Evolutionary conservation across 1,140 invertebrate species (phyloP), one percentile per base, ranked within the genome.

Genomic region (Portunus trituberculatus): DNA sequence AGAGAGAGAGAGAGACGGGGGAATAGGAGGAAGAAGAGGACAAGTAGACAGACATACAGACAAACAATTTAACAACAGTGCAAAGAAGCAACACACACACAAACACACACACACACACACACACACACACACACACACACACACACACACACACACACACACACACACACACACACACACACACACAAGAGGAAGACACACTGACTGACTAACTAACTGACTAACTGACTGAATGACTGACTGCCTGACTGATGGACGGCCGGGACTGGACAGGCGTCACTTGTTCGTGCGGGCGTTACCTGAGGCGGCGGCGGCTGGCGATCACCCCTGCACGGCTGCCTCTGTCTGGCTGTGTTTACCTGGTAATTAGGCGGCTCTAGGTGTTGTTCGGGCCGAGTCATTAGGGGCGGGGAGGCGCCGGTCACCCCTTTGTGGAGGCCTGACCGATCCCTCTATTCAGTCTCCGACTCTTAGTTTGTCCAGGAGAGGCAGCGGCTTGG

Each of bases 71-170:
- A 86, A 29, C 52, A 59, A 59, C 52, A 59, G 52, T 52, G 48
- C 48, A 52, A 6, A 52, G 6, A 52, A 52, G 14, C 48, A 12
- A 59, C 2, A 86, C 12, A 20, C 84, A 6, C 12, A 86, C 84
- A 3, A 12, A 59, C 2, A 86, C 12, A 20, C 84, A 6, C 12
- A 86, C 84, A 3, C 12, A 86, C 16, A 6, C 0, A 28, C 1
- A 0, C n/a, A 86, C 84, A 0, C 3, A 86, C 84, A n/a, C 10
- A 29, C 10, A n/a, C 84, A 86, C 84, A 3, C 84, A 28, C 84
- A 3, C 84, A 86, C 16, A 3, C 84, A 86, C 12, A 86, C 84
- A 86, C 84, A 86, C 84, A 86, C 84, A 86, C 84, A 86, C 12
- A 88, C 86, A 88, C 31, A 88, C 4, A 32, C 31, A 88, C 31